Base-by-base conservation (phyloP, 1,140 invertebrate genomes). In the Odontomachus brunneus region DNA sequence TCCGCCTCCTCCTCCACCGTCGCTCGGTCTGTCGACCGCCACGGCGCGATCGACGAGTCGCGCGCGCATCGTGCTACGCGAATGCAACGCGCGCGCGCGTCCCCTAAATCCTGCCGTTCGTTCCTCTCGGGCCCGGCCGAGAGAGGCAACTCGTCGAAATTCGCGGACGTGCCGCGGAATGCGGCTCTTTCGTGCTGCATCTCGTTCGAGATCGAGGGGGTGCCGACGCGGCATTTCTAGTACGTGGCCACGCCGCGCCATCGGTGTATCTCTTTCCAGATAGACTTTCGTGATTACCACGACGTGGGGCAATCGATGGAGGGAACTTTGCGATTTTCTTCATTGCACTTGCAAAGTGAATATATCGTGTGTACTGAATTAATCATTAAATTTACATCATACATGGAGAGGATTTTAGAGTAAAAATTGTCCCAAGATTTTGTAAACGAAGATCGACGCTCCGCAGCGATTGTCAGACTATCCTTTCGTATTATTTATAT, bases 91-190 rank as follows among this genome's bases (percentile, higher is more conserved):
- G 75, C 59, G 15, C 17, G 7, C 19, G 49, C 48, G 53, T 78
- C 66, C 51, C 53, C 48, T 83, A 78, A 85, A 84, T 84, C 67
- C 22, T 73, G 66, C 14, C 55, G 17, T 22, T 26, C n/a, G 29
- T 57, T 48, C 67, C 12, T 24, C 51, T 67, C n/a, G 4, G 0
- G 26, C 12, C 9, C 19, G 14, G 2, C 1, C 14, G 19, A 66
- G 59, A 63, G 67, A 38, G 5, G 26, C n/a, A 53, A 38, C n/a
- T 38, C 53, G 73, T 26, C 44, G 22, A 83, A 69, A 75, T 72
- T 49, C 75, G 62, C 75, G 60, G 48, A 44, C 48, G 29, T n/a
- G 33, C 29, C n/a, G 19, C 29, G 59, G 80, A 82, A 69, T 84
- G 63, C 59, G 38, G 9, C 60, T 26, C 14, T 15, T 29, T 44